These are phyloP conservation scores for Thyatira batis DNA, from an alignment of 2,888 invertebrate genomes.

Conservation along the genomic window DNA sequence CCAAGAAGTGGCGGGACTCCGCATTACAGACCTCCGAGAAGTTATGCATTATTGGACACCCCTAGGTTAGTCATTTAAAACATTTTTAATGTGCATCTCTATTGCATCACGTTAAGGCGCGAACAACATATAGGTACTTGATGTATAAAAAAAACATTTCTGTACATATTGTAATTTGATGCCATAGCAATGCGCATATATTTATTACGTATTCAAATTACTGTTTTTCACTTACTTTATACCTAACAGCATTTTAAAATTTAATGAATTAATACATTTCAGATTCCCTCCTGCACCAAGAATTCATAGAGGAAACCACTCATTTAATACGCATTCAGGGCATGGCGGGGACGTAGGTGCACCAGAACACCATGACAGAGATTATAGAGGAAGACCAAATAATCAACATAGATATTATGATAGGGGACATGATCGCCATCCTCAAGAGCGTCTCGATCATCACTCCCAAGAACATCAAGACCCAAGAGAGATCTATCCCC, in stretches of 20 bases:
- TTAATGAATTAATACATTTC: constrained; percentile 30
- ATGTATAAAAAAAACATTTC: background rate
- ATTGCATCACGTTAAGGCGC: constrained; percentile 52
- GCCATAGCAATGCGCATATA: background rate
- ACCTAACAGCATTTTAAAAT: background rate
- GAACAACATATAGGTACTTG: constrained; percentile 18
- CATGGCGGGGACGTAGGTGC: constrained; percentile 31
- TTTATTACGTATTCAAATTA: background rate
- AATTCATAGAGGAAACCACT: constrained; percentile 37
- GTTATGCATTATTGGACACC: constrained; percentile 42
- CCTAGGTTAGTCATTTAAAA: constrained; percentile 46
- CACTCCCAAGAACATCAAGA: constrained; percentile 18
- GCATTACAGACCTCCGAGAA: constrained; percentile 56
- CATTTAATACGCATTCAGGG: constrained; percentile 34
- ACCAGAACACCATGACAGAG: constrained; percentile 45
- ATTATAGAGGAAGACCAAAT: constrained; percentile 40
- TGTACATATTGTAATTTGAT: background rate
- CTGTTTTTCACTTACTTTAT: background rate
- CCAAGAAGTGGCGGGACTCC: constrained; percentile 59
- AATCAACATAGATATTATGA: constrained; percentile 39
- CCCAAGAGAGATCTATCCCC: constrained; percentile 31
- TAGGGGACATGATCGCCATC: constrained; percentile 38
- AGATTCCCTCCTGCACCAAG: constrained; percentile 58
- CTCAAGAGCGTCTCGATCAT: too few relatives aligned
- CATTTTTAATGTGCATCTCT: constrained; percentile 9